Evolutionary conservation across 1,140 invertebrate species (phyloP), one percentile per base, ranked within the genome.

Genomic region (Trichonephila inaurata): DNA sequence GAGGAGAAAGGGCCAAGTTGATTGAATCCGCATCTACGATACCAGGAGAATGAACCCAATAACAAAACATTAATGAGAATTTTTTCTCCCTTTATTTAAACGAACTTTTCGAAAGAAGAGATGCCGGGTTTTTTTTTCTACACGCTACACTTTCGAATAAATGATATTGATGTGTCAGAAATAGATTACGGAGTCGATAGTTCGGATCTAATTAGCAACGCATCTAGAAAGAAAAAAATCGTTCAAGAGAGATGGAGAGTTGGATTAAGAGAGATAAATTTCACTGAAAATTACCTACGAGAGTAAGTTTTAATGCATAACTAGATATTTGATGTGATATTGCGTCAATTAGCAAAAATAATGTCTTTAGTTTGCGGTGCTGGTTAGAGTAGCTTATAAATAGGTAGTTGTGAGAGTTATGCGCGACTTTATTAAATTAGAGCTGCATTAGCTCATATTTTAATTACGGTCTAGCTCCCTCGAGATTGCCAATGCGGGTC

Each of bases 1-100:
- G 10, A 14, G 64, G 61, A 24, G 61, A 64, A 69, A 69, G 33
- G 24, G 28, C 58, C 85, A 44, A 89, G 87, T 89, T 89, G 87
- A 89, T 89, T 89, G 87, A 89, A 89, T 89, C 87, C 64, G 3
- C 85, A 24, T 61, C 21, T 61, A 64, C 18, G n/a, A 18, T 33
- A 86, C 44, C 51, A 16, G 60, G 64, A 72, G 87, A 72, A 89
- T 72, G 64, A 72, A 72, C 64, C 18, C 62, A 89, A 33, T 33
- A 89, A 66, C 62, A 89, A 89, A 89, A 89, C 66, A 89, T 89
- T 72, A 89, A 89, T 89, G 87, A 58, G 28, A 18, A 44, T n/a
- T 58, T 89, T 89, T 72, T 24, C 60, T 44, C 64, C 51, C 44
- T 69, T 89, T 89, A 64, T 89, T 89, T 58, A 83, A 60, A 58